Percentiles rank a stretch among this genome's conserved stretches.
Conservation (phyloP, 2,797 vertebrate genomes). For the Fundulus diaphanus region DNA sequence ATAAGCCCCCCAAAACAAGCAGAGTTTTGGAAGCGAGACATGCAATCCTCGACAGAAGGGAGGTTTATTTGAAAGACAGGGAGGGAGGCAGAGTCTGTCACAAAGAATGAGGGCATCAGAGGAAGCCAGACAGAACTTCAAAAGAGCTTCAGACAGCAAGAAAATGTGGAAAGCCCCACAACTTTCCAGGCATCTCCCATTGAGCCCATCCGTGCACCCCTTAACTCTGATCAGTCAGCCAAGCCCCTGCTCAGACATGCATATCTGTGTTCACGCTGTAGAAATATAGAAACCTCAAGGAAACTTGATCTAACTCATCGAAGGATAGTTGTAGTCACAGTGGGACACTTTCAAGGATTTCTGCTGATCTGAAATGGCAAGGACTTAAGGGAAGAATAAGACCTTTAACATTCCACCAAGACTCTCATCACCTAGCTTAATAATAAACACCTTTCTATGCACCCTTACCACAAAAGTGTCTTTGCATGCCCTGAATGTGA, state of each 20-base stretch:
- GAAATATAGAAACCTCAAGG: slow-evolving; percentile 61
- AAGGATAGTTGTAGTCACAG: slow-evolving; percentile 29
- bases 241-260: slow-evolving; percentile 68
- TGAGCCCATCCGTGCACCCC: slow-evolving; percentile 43
- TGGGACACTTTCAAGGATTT: slow-evolving; percentile 48
- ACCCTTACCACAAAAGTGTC: neutral
- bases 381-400: slow-evolving; percentile 13
- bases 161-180: slow-evolving; percentile 58
- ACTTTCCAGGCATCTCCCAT: slow-evolving; percentile 58
- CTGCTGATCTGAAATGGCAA: slow-evolving; percentile 57
- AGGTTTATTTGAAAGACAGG: slow-evolving; percentile 32
- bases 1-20: slow-evolving; percentile 65
- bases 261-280: slow-evolving; percentile 70
- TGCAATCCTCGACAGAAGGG: slow-evolving; percentile 54
- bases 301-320: slow-evolving; percentile 57
- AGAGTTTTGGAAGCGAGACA: slow-evolving; percentile 45
- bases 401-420: slow-evolving; percentile 28
- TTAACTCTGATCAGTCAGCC: slow-evolving; percentile 66
- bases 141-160: slow-evolving; percentile 45
- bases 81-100: slow-evolving; percentile 26
- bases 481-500: neutral
- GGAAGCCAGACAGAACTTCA: slow-evolving; percentile 49
- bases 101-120: slow-evolving; percentile 46
- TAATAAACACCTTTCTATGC: neutral
- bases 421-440: slow-evolving; percentile 24